These are phyloP conservation scores for Agrochola lychnidis DNA, from an alignment of 2,888 invertebrate genomes.

Conservation along the genomic window DNA sequence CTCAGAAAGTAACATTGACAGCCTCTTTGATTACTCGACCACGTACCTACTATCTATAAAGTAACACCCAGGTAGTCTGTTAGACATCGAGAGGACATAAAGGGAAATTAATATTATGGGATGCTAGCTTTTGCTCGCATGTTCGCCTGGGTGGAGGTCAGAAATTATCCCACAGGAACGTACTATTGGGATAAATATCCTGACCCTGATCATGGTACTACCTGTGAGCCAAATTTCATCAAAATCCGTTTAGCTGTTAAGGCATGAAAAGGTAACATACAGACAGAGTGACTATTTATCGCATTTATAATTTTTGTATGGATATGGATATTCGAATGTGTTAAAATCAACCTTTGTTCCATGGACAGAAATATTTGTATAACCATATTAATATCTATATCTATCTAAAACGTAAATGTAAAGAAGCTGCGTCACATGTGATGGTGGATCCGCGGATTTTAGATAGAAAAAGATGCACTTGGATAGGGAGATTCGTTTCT, in stretches of 20 bases:
- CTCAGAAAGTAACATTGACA: slow-evolving; percentile 26
- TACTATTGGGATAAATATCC: not conserved
- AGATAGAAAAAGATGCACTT: no score
- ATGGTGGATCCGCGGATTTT: slow-evolving; percentile 20
- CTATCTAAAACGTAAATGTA: slow-evolving; percentile 24
- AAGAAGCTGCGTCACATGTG: slow-evolving; percentile 22
- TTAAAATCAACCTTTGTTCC: no score
- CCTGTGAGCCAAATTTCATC: not conserved
- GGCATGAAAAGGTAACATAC: not conserved
- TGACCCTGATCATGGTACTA: not conserved
- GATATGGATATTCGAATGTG: not conserved
- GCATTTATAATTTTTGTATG: not conserved
- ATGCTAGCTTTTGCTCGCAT: not conserved
- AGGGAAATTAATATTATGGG: not conserved
- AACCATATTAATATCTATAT: no score
- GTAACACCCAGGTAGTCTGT: not conserved
- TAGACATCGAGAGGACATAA: slow-evolving; percentile 15
- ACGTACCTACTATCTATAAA: slow-evolving; percentile 8
- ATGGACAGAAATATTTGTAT: no score
- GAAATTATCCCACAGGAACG: no score
- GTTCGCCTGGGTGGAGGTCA: not conserved
- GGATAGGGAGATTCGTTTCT: no score
- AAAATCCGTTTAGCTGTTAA: no score
- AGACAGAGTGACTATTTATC: not conserved
- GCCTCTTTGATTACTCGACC: slow-evolving; percentile 30